phyloP scores from a whole-genome alignment of 2,888 invertebrate species.

The Rhimphoctona megacephalus region DNA sequence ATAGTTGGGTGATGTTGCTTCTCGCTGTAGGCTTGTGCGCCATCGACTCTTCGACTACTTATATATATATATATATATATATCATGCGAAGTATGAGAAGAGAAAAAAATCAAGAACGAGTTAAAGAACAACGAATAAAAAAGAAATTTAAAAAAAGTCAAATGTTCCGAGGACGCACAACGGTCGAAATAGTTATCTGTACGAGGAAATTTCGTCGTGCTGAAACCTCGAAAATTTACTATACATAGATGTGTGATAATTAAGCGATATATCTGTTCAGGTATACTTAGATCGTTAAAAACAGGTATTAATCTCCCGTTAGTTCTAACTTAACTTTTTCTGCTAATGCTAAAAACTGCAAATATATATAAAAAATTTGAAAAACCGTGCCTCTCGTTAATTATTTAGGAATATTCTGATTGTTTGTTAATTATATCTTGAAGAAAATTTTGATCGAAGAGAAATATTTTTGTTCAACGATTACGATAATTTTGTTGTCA shows the following conservation, averaged over 20 bases:
- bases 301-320: neutral
- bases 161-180: slow-evolving; percentile 61
- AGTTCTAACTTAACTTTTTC: neutral
- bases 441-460: no score
- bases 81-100: slow-evolving; percentile 52
- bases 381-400: no score
- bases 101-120: slow-evolving; percentile 52
- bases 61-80: slow-evolving; percentile 14
- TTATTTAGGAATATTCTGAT: no score
- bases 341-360: neutral
- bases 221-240: slow-evolving; percentile 28
- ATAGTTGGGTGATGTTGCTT: slow-evolving; percentile 44
- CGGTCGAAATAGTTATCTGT: slow-evolving; percentile 63
- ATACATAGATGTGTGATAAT: slow-evolving; percentile 46
- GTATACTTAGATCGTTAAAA: neutral
- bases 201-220: slow-evolving; percentile 55
- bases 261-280: slow-evolving; percentile 41
- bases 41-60: slow-evolving; percentile 22
- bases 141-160: slow-evolving; percentile 50
- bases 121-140: slow-evolving; percentile 64
- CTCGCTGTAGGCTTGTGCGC: slow-evolving; percentile 20
- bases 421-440: no score
- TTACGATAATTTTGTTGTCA: no score
- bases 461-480: no score
- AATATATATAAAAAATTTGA: no score